Evolutionary conservation across 2,888 invertebrate species (phyloP).

Genomic region (Mesodorylaimus sp.): DNA sequence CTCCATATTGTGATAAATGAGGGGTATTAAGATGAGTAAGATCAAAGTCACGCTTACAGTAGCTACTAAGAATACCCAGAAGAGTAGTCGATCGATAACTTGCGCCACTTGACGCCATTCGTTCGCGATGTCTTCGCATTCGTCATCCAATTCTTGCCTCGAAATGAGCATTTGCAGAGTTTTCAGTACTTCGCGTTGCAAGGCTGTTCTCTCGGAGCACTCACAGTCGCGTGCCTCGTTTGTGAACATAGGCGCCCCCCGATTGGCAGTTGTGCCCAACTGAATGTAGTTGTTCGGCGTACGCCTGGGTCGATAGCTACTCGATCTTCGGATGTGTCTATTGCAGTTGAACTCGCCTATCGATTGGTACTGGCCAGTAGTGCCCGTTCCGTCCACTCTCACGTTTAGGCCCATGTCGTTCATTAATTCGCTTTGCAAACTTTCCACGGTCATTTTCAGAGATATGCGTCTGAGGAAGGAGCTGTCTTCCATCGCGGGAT

Average conservation of each 20-base stretch:
- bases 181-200: slow-evolving; percentile 34
- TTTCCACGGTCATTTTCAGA: slow-evolving; percentile 30
- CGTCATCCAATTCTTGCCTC: slow-evolving; percentile 36
- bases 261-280: neutral
- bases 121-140: slow-evolving; percentile 34
- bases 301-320: neutral
- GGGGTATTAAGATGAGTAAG: slow-evolving; percentile 38
- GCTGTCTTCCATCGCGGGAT: slow-evolving; percentile 7
- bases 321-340: no score
- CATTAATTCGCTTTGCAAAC: slow-evolving; percentile 30
- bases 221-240: neutral
- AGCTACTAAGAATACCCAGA: slow-evolving; percentile 39
- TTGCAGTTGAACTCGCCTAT: no score
- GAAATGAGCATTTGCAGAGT: slow-evolving; percentile 35
- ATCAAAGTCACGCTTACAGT: slow-evolving; percentile 37
- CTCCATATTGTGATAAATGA: slow-evolving; percentile 14
- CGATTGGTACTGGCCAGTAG: no score
- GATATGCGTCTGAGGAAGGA: slow-evolving; percentile 25
- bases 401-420: slow-evolving; percentile 14
- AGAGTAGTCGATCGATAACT: slow-evolving; percentile 39
- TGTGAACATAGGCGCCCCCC: no score
- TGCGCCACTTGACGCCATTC: slow-evolving; percentile 42
- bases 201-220: slow-evolving; percentile 13
- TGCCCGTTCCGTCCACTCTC: neutral
- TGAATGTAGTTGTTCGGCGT: neutral